Percentiles rank a stretch among this genome's conserved stretches.
Conservation (phyloP, 2,113 vertebrate genomes). For the Corydoras maculifer region DNA sequence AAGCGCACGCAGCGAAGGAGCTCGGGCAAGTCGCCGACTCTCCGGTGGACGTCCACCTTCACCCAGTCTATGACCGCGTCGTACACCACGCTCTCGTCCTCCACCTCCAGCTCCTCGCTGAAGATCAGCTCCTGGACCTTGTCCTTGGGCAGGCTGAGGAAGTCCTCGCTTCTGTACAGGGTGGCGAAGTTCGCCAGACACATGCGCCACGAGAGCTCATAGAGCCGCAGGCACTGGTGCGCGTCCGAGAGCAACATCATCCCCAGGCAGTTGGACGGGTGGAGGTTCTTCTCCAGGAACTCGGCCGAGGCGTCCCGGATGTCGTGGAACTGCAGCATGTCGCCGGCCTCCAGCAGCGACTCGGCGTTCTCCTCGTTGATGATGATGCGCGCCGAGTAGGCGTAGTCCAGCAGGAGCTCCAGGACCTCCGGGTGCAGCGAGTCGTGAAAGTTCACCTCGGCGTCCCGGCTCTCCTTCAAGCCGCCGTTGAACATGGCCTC, state of each 20-base stretch:
- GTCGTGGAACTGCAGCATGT: conserved; percentile 82
- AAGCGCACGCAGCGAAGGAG: conserved; percentile 71
- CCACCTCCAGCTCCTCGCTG: conserved; percentile 77
- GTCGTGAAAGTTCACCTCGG: conserved; percentile 74
- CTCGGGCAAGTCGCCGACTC: conserved; percentile 65
- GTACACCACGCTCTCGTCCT: conserved; percentile 75
- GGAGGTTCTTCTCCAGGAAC: conserved; percentile 77
- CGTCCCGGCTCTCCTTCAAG: conserved; percentile 68
- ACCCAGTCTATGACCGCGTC: conserved; percentile 78
- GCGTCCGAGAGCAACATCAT: conserved; percentile 79
- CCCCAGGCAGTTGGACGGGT: conserved; percentile 75
- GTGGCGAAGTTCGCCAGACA: conserved; percentile 71
- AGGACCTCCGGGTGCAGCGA: conserved; percentile 75
- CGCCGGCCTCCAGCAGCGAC: conserved; percentile 73
- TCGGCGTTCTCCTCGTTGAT: conserved; percentile 79
- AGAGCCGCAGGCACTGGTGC: conserved; percentile 71
- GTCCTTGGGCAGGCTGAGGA: conserved; percentile 69
- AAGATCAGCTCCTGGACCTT: conserved; percentile 74
- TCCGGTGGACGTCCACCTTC: conserved; percentile 63
- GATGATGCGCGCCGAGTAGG: conserved; percentile 72
- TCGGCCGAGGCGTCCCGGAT: conserved; percentile 73
- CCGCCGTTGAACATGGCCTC: conserved; percentile 78
- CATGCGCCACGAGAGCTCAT: conserved; percentile 76
- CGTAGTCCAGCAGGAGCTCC: conserved; percentile 75
- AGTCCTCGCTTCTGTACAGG: conserved; percentile 70